These are phyloP conservation scores for Plagodis dolabraria DNA, from an alignment of 2,888 invertebrate species.

Conservation along the genomic window DNA sequence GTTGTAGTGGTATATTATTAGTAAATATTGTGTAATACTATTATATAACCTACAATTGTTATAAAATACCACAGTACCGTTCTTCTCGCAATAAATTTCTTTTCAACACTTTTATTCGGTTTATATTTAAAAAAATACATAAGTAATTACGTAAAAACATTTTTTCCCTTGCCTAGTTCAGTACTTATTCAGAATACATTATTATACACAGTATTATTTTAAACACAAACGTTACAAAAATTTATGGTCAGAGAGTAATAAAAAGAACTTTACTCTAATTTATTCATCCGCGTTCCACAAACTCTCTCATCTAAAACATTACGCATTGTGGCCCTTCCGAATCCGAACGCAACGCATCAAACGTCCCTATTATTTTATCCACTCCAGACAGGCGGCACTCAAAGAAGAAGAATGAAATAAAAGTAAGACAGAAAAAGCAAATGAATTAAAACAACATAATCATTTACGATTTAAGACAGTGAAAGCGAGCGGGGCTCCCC, in stretches of 20 bases:
- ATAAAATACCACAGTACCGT: too few species aligned
- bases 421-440: constrained; percentile 76
- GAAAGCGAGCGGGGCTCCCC: constrained; percentile 72
- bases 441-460: constrained; percentile 84
- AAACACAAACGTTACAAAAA: constrained; percentile 34
- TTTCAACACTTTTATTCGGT: too few species aligned
- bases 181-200: constrained; percentile 3
- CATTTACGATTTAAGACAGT: constrained; percentile 79
- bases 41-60: too few species aligned
- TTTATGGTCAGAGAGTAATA: constrained; percentile 46
- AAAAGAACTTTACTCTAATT: constrained; percentile 56
- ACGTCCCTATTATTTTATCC: constrained; percentile 61
- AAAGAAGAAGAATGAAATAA: constrained; percentile 71
- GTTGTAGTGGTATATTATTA: too few species aligned
- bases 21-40: too few species aligned
- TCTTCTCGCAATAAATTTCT: too few species aligned
- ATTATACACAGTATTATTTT: constrained; percentile 33
- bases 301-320: constrained; percentile 45
- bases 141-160: too few species aligned
- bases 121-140: too few species aligned
- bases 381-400: constrained; percentile 81
- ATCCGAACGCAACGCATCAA: constrained; percentile 42
- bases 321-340: constrained; percentile 44
- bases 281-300: constrained; percentile 55
- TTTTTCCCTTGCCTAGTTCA: too few species aligned